Percentiles rank a stretch among this genome's conserved stretches.
Evolutionary conservation across 1,140 invertebrate genomes (phyloP).

Genomic region (Nasonia giraulti): DNA sequence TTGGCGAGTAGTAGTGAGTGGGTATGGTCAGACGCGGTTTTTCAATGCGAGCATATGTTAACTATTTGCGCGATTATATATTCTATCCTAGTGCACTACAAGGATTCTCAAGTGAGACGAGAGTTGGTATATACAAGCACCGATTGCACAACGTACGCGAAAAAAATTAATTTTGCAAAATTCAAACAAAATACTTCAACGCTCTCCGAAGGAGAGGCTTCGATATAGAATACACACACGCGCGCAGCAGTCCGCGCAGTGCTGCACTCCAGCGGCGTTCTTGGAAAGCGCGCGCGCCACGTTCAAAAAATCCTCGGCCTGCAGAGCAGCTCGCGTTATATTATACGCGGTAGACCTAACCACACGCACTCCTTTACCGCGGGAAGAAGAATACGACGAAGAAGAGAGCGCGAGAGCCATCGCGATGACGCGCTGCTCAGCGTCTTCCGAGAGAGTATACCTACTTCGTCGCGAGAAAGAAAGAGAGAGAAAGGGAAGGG

Average conservation of each 20-base stretch:
- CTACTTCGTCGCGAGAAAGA: neutral
- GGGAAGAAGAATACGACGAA: neutral
- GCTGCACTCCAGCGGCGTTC: neutral
- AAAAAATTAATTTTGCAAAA: no score
- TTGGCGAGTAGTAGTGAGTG: no score
- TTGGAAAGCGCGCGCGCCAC: neutral
- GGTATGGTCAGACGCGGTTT: no score
- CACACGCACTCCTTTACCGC: neutral
- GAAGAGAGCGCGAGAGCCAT: neutral
- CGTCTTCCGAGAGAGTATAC: constrained; percentile 23
- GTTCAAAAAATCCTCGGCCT: neutral
- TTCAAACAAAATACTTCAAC: no score
- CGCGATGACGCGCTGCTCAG: constrained; percentile 5
- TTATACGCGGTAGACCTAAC: neutral
- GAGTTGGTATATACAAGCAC: no score
- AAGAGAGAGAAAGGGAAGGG: neutral
- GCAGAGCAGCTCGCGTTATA: neutral
- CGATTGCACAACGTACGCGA: no score
- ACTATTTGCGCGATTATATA: no score
- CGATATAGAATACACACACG: no score
- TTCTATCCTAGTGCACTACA: no score
- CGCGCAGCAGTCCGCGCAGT: neutral
- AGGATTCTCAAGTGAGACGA: no score
- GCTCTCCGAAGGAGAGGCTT: no score
- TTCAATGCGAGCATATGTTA: no score